A percentile compares a stretch with the other conserved stretches of the same genome.
phyloP scores from a whole-genome alignment of 1,140 invertebrate species.

The Littorina saxatilis region DNA sequence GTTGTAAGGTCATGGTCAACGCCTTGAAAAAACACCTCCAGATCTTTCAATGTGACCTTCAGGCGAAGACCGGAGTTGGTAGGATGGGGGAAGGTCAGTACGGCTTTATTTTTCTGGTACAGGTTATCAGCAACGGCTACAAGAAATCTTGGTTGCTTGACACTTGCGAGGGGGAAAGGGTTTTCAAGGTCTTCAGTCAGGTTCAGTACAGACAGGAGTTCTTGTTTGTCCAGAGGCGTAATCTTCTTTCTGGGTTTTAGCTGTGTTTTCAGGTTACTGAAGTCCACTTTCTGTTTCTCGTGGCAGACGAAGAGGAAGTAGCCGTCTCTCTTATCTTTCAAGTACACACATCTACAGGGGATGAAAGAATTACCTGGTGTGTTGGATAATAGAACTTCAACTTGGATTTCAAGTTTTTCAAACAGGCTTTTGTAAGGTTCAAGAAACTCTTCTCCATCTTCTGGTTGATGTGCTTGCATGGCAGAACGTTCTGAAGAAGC shows the following conservation, averaged over 20 bases:
- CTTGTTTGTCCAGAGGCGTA: not conserved
- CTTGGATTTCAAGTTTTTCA: not conserved
- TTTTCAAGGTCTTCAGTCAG: not conserved
- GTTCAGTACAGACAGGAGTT: conserved; percentile 3
- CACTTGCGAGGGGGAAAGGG: not conserved
- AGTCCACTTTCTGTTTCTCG: not conserved
- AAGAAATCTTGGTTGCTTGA: conserved; percentile 4
- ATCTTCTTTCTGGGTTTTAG: conserved; percentile 26
- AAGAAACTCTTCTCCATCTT: not conserved
- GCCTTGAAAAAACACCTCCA: not conserved
- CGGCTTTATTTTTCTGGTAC: not conserved
- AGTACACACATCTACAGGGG: not conserved
- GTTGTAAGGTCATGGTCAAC: not conserved
- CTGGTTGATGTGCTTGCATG: too few species aligned
- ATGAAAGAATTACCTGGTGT: too few species aligned
- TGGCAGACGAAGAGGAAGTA: conserved; percentile 16
- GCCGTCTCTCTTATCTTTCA: conserved; percentile 13
- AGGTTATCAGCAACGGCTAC: conserved; percentile 11
- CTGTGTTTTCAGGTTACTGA: conserved; percentile 7
- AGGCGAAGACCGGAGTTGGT: not conserved
- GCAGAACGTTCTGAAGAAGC: too few species aligned
- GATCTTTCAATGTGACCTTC: not conserved
- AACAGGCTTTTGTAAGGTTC: not conserved
- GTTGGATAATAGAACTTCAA: too few species aligned
- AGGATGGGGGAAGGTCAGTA: conserved; percentile 14